Percentiles rank a stretch among this genome's conserved stretches.
Evolutionary conservation across 2,113 vertebrate genomes (phyloP).

Genomic region (Amazona vittata): DNA sequence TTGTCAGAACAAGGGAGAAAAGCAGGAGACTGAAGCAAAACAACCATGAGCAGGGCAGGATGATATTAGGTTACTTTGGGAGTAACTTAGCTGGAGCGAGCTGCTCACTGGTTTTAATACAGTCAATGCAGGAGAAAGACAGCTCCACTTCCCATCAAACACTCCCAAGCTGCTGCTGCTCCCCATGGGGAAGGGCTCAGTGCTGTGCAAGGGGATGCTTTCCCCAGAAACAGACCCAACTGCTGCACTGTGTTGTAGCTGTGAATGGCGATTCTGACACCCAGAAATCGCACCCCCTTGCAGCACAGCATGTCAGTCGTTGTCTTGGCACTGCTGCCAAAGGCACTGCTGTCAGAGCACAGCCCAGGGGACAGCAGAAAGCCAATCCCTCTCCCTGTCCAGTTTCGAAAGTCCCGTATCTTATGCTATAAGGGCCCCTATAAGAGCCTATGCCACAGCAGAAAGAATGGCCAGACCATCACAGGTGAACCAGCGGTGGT

Average conservation of each 20-base stretch:
- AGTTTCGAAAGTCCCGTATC: rapidly evolving
- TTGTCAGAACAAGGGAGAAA: neutral
- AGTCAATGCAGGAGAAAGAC: neutral
- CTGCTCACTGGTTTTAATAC: neutral
- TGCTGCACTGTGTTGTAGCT: neutral
- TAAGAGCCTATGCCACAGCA: neutral
- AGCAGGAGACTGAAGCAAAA: neutral
- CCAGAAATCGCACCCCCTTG: neutral
- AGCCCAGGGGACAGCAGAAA: neutral
- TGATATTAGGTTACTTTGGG: neutral
- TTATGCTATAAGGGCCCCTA: rapidly evolving
- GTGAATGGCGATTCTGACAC: neutral
- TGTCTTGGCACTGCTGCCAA: neutral
- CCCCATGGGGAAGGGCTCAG: neutral
- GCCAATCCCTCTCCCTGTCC: neutral
- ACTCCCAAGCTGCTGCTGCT: neutral
- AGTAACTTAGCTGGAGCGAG: neutral
- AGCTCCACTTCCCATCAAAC: neutral
- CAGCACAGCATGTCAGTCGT: rapidly evolving
- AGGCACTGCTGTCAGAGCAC: neutral
- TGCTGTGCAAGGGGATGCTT: neutral
- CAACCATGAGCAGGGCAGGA: neutral
- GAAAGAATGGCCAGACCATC: neutral
- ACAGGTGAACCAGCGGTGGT: neutral
- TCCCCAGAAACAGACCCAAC: neutral